Conservation (phyloP, 2,113 vertebrate species). For the Scalopus aquaticus region DNA sequence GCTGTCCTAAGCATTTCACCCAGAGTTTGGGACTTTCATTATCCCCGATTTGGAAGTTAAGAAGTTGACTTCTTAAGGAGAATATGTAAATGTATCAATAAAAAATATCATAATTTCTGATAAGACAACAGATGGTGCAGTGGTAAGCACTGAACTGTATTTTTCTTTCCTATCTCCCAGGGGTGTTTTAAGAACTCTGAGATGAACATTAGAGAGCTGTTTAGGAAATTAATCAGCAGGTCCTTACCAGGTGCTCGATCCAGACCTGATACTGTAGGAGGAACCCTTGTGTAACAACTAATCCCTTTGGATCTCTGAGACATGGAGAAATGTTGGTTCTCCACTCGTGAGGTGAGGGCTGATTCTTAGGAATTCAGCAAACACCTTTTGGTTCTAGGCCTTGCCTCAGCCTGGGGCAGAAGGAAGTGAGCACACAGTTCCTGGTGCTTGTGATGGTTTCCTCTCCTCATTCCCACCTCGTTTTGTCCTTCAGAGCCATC, state of each 20-base stretch:
- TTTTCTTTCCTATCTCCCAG: neutral
- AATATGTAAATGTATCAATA: neutral
- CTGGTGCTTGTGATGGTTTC: neutral
- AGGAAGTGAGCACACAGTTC: neutral
- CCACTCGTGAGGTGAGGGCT: neutral
- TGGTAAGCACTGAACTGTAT: neutral
- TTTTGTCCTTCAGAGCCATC: neutral
- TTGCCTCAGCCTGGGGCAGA: neutral
- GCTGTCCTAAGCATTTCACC: neutral
- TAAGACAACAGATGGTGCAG: neutral
- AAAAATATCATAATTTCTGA: constrained; percentile 1
- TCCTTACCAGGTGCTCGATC: neutral
- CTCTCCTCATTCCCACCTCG: neutral
- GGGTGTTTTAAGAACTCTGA: constrained; percentile 6
- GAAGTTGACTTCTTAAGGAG: constrained; percentile 31
- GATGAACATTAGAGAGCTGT: neutral
- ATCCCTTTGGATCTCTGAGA: neutral
- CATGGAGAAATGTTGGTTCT: neutral
- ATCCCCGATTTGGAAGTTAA: constrained; percentile 1
- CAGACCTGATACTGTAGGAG: neutral
- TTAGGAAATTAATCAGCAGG: neutral
- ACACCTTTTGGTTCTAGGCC: neutral
- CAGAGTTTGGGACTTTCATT: neutral
- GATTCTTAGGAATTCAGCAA: neutral
- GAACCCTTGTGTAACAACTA: neutral